Evolutionary conservation across 2,797 vertebrate species (phyloP), one percentile per base, ranked within the genome.

Genomic region (Threskiornis aethiopicus): DNA sequence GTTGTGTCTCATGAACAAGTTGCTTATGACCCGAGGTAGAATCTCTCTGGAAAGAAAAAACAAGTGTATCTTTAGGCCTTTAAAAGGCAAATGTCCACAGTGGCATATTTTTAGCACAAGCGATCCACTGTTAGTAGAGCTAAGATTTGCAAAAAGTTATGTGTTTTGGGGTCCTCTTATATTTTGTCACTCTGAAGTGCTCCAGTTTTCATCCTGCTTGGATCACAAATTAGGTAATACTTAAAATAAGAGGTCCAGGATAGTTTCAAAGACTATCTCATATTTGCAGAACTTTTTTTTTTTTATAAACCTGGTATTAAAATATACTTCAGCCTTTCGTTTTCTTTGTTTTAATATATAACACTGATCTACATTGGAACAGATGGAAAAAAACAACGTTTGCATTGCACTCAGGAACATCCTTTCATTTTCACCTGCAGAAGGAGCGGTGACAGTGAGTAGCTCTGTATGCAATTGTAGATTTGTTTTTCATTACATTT

Each of bases 401-500:
- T 47, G 29, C 44, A 46, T 4, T 33, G 7, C 14, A n/a, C 14
- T 51, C 54, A 79, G 51, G 81, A 93, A 39, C 33, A 71, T 20
- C 11, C 16, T 85, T 89, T 85, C 3, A 49, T 87, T 95, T 95
- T 94, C 76, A 93, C 71, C 81, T 91, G 79, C 54, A 67, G 59
- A 77, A 94, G 17, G n/a, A 90, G 19, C 73, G 62, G 42, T 87
- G 71, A 89, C 49, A 90, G n/a, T 65, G 75, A 41, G 20, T 75
- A 92, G 21, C 28, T 64, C 61, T 71, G 24, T 58, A 61, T 33
- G 10, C 42, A 89, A 84, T 16, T 51, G 42, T 58, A 65, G 33
- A 82, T 94, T 87, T 86, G 18, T 84, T 90, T 94, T 95, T 61
- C 18, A 47, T 89, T 80, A 66, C 26, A 65, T 89, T 97, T 88